Evolutionary conservation across 2,797 vertebrate genomes (phyloP), one percentile per base, ranked within the genome.

Genomic region (Loriculus beryllinus): DNA sequence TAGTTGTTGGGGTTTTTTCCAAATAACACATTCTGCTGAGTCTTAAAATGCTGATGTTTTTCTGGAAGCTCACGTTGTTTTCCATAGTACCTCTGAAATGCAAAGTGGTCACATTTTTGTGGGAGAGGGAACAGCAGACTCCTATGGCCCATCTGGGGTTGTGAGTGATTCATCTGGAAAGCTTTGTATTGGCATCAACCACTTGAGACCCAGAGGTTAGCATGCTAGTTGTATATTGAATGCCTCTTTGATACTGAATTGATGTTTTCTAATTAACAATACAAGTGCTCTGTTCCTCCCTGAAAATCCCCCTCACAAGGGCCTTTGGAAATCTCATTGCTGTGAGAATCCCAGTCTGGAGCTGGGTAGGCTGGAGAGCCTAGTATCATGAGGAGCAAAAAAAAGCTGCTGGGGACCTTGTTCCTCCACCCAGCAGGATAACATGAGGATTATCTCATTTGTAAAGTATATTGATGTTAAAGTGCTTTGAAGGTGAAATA

Each of bases 241-340:
- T 60, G 92, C 76, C 69, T 94, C 72, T 94, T 82, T 95, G 78
- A 87, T 90, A 76, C 63, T 4, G 12, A 92, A 92, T 64, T 94
- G 82, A 62, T 95, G 74, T 85, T 96, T 94, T 93, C 90, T 94
- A 96, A 95, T 96, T 95, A 93, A 90, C 86, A 86, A 75, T 80
- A 93, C 85, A 93, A 93, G 81, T 89, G 80, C 88, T 96, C 69
- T 94, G 81, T 93, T 96, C 64, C 70, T 94, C 56, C 77, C 54
- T 96, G 79, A 91, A 91, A 92, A 91, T 93, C 79, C 54, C 84
- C 92, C 63, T 92, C 57, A 62, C 59, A 93, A 93, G 64, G 62
- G 81, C 79, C 71, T 79, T 82, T 90, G 65, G 75, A 92, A 94
- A 65, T 94, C 67, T 90, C 51, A n/a, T 90, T 60, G 6, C 45